Percentiles rank a stretch among this genome's conserved stretches.
Evolutionary conservation across 2,888 invertebrate genomes (phyloP).

Genomic region (Eudiplozoon nipponicum): DNA sequence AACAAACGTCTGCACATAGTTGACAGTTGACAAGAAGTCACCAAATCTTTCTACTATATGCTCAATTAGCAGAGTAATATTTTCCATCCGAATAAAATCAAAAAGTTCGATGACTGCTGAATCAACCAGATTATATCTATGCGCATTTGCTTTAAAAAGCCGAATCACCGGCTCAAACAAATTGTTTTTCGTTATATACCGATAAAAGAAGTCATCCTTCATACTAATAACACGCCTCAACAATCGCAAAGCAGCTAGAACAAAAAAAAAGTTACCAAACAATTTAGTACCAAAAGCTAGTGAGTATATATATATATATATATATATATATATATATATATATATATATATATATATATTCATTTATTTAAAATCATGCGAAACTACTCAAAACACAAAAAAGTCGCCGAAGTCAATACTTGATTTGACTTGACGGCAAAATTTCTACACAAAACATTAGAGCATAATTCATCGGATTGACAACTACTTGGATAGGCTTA

Average conservation of each 20-base stretch:
- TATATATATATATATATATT: too few species aligned
- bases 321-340: too few species aligned
- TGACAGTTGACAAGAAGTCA: constrained; percentile 60
- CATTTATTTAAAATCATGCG: too few species aligned
- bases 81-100: constrained; percentile 61
- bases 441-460: too few species aligned
- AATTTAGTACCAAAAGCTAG: too few species aligned
- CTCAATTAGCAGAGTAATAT: constrained; percentile 32
- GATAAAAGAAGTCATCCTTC: constrained; percentile 89
- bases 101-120: constrained; percentile 94
- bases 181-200: constrained; percentile 68
- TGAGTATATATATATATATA: too few species aligned
- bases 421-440: too few species aligned
- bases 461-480: too few species aligned
- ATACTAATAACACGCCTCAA: constrained; percentile 78
- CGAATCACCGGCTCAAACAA: constrained; percentile 77
- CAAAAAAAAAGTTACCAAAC: constrained; percentile 14
- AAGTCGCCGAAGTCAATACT: too few species aligned
- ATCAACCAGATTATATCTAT: constrained; percentile 83
- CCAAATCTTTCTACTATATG: constrained; percentile 84
- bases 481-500: too few species aligned
- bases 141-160: constrained; percentile 74
- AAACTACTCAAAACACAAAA: too few species aligned
- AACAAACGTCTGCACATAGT: constrained; percentile 91
- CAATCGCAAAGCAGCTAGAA: constrained; percentile 53